phyloP scores from a whole-genome alignment of 2,113 vertebrate genomes.

The Ailuropoda melanoleuca region DNA sequence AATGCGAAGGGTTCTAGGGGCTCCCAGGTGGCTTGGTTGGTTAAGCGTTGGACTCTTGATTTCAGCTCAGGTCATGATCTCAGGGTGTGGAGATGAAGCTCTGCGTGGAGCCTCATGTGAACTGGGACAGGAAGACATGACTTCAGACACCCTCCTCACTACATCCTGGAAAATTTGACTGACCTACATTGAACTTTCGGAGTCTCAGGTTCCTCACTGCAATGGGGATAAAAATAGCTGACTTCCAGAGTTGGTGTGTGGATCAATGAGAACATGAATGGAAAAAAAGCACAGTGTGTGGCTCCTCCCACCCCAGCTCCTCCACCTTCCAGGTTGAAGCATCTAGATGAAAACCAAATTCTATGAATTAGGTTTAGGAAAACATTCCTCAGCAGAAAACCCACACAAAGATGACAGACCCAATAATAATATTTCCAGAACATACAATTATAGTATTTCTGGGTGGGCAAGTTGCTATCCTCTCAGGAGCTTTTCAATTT shows the following conservation, averaged over 20 bases:
- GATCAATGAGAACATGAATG: background rate
- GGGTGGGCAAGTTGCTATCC: conserved; percentile 75
- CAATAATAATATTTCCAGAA: conserved; percentile 54
- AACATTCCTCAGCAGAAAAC: background rate
- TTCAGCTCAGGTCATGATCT: background rate
- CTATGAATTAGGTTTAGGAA: conserved; percentile 36
- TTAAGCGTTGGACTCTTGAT: background rate
- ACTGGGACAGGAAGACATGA: background rate
- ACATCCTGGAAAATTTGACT: background rate
- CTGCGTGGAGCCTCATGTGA: rapidly evolving
- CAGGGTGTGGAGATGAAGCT: background rate
- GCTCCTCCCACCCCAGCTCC: background rate
- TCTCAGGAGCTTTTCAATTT: conserved; percentile 57
- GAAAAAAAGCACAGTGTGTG: background rate
- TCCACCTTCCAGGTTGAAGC: background rate
- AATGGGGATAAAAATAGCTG: background rate
- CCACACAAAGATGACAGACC: background rate
- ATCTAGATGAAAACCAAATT: background rate
- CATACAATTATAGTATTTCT: conserved; percentile 75
- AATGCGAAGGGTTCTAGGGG: background rate
- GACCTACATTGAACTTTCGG: background rate
- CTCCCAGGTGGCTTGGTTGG: too few species aligned
- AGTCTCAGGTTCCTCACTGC: background rate
- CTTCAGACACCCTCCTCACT: background rate
- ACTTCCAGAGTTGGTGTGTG: background rate